Percentiles rank a stretch among this genome's conserved stretches.
Evolutionary conservation across 2,888 invertebrate species (phyloP).

Genomic region (Lysandra bellargus): DNA sequence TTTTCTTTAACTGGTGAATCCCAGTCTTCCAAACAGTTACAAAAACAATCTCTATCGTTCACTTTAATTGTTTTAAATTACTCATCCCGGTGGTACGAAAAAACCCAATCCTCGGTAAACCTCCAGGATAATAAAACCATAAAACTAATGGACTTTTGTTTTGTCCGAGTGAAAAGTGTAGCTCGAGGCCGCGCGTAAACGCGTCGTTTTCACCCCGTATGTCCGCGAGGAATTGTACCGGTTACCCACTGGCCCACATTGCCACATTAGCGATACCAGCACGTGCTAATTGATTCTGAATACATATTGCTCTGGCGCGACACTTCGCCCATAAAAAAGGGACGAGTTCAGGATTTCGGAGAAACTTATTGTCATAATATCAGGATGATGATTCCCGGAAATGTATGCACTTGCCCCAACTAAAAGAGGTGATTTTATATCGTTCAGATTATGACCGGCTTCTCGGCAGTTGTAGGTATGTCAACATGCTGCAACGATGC

Average conservation of each 20-base stretch:
- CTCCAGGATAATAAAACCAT: neutral
- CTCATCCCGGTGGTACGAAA: neutral
- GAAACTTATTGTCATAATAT: neutral
- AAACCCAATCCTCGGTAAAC: neutral
- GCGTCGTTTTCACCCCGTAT: conserved; percentile 24
- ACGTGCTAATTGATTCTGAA: conserved; percentile 24
- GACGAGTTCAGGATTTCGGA: neutral
- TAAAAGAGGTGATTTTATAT: neutral
- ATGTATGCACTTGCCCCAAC: too few relatives aligned
- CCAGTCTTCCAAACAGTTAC: neutral
- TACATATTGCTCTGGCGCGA: neutral
- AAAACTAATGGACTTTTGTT: neutral
- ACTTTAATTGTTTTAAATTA: neutral
- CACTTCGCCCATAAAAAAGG: neutral
- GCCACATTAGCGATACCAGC: conserved; percentile 17
- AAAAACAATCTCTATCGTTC: neutral
- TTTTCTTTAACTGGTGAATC: neutral
- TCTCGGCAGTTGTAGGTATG: neutral
- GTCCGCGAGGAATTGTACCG: conserved; percentile 16
- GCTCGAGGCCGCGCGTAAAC: neutral
- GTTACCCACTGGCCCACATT: conserved; percentile 28
- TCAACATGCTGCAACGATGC: too few relatives aligned
- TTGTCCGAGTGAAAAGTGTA: neutral
- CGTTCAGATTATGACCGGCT: neutral
- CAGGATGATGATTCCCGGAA: too few relatives aligned